Conservation (phyloP, 2,888 invertebrate genomes). For the Conops quadrifasciatus region DNA sequence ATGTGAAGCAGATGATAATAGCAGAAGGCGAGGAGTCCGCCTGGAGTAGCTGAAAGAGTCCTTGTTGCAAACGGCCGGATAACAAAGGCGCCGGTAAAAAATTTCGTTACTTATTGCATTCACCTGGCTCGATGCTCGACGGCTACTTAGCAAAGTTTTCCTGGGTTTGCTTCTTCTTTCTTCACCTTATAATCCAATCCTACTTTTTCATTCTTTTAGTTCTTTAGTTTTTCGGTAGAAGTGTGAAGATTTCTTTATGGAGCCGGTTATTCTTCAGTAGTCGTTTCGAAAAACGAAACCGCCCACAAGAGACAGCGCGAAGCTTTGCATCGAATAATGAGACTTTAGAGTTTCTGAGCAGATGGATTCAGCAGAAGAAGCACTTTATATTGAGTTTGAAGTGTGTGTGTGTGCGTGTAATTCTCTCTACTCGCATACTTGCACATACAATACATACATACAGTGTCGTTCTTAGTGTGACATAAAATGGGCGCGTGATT, state of each 20-base stretch:
- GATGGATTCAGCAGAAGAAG: not conserved
- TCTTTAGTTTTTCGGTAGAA: not conserved
- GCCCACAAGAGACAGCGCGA: not conserved
- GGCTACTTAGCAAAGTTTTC: not conserved
- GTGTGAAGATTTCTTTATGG: not conserved
- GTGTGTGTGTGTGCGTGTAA: too few relatives aligned
- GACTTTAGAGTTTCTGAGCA: not conserved
- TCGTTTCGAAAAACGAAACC: not conserved
- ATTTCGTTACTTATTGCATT: conserved; percentile 1
- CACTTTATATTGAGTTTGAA: not conserved
- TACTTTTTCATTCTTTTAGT: not conserved
- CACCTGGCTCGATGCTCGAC: not conserved
- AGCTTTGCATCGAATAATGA: not conserved
- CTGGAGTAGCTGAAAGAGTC: not conserved
- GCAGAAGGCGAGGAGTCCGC: not conserved
- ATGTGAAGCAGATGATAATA: not conserved
- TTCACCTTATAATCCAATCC: not conserved
- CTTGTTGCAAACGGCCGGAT: not conserved
- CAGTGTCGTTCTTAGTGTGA: not conserved
- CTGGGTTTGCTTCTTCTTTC: too few relatives aligned
- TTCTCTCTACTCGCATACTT: not conserved
- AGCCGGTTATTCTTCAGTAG: not conserved
- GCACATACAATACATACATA: not conserved
- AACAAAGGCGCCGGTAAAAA: conserved; percentile 12
- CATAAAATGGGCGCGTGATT: conserved; percentile 5